Evolutionary conservation across 2,888 invertebrate genomes (phyloP).

Genomic region (Sepioteuthis lessoniana): DNA sequence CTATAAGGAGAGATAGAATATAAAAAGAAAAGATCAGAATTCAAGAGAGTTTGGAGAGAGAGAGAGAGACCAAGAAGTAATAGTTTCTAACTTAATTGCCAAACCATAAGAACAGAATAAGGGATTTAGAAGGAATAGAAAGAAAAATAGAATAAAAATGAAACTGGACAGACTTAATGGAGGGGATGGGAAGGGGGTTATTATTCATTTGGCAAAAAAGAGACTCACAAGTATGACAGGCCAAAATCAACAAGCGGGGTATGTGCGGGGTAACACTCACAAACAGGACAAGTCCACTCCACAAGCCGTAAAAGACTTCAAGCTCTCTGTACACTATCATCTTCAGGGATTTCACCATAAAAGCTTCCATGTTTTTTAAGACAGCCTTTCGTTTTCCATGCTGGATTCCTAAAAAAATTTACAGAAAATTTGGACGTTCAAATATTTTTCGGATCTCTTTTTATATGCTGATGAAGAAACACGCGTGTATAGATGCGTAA

Average conservation of each 20-base stretch:
- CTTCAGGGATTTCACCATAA: neutral
- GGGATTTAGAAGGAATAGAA: neutral
- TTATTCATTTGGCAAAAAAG: neutral
- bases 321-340: conserved; percentile 23
- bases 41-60: neutral
- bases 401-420: conserved; percentile 10
- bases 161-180: neutral
- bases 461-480: conserved; percentile 16
- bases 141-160: neutral
- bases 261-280: conserved; percentile 33
- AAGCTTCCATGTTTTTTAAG: conserved; percentile 33
- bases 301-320: conserved; percentile 33
- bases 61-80: neutral
- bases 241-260: conserved; percentile 14
- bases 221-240: conserved; percentile 8
- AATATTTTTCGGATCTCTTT: neutral
- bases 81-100: neutral
- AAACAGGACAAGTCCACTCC: conserved; percentile 23
- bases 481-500: neutral
- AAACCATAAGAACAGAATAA: neutral
- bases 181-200: neutral
- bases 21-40: neutral
- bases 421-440: conserved; percentile 14
- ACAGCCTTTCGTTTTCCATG: conserved; percentile 20
- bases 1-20: neutral